Conservation (phyloP, 2,797 vertebrate genomes). For the Coccyzus lansbergi region DNA sequence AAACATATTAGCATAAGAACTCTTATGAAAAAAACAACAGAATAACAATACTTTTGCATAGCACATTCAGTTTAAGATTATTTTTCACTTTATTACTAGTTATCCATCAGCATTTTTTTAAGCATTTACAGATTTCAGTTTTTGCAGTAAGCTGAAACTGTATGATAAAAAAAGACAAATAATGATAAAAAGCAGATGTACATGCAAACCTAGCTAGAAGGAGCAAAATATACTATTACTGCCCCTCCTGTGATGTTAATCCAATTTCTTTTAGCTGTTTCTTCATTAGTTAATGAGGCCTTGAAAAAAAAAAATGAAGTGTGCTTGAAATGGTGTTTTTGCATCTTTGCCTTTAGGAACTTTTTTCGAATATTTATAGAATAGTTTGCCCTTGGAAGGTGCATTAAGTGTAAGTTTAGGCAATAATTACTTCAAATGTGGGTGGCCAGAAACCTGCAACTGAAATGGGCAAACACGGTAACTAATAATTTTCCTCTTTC, state of each 20-base stretch:
- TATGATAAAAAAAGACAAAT: constrained; percentile 78
- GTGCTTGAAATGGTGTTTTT: constrained; percentile 64
- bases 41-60: constrained; percentile 51
- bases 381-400: constrained; percentile 66
- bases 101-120: constrained; percentile 67
- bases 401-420: constrained; percentile 71
- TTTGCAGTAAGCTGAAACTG: constrained; percentile 69
- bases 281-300: constrained; percentile 80
- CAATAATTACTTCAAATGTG: constrained; percentile 59
- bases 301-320: constrained; percentile 49
- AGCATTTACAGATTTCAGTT: constrained; percentile 69
- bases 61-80: constrained; percentile 57
- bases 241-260: constrained; percentile 79
- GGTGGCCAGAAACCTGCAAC: constrained; percentile 58
- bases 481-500: constrained; percentile 46
- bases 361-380: constrained; percentile 75
- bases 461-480: constrained; percentile 44
- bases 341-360: constrained; percentile 74
- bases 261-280: constrained; percentile 77
- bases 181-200: constrained; percentile 75
- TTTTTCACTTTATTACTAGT: constrained; percentile 70
- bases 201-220: constrained; percentile 74
- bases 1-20: constrained; percentile 51
- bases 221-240: constrained; percentile 61
- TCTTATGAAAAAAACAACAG: not conserved